Conservation (phyloP, 1,140 invertebrate species). For the Lepidotrigona ventralis region DNA sequence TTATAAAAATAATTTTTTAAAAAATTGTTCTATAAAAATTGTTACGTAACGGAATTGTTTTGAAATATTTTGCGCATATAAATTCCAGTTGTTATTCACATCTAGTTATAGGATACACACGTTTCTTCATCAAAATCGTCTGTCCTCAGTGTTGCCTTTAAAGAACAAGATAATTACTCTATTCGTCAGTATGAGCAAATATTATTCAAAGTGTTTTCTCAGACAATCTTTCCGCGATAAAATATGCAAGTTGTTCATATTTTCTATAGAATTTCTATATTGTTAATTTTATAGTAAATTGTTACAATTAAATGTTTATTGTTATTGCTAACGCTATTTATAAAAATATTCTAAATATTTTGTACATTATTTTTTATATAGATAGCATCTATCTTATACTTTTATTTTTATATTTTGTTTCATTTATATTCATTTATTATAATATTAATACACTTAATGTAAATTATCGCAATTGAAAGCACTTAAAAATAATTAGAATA, state of each 20-base stretch:
- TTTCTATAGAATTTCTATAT: slow-evolving; percentile 55
- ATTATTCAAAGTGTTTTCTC: slow-evolving; percentile 42
- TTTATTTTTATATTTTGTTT: slow-evolving; percentile 10
- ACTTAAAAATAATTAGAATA: not conserved
- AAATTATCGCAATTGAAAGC: not conserved
- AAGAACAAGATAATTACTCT: slow-evolving; percentile 42
- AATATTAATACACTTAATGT: not conserved
- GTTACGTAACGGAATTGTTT: slow-evolving; percentile 14
- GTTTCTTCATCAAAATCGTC: slow-evolving; percentile 3
- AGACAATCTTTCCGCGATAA: slow-evolving; percentile 40
- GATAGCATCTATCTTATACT: not conserved
- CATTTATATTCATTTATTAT: not conserved
- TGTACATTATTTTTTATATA: slow-evolving; percentile 16
- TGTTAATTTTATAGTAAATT: slow-evolving; percentile 59
- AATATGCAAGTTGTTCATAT: slow-evolving; percentile 47
- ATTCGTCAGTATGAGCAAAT: slow-evolving; percentile 41
- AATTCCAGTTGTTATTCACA: slow-evolving; percentile 25
- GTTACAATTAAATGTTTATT: slow-evolving; percentile 55
- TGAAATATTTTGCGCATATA: not conserved
- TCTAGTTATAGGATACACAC: slow-evolving; percentile 20
- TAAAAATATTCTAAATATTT: slow-evolving; percentile 22
- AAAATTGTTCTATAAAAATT: not conserved
- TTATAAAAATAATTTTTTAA: slow-evolving; percentile 18
- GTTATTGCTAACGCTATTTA: slow-evolving; percentile 54
- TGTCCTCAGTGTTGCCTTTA: slow-evolving; percentile 55